Evolutionary conservation across 2,113 vertebrate genomes (phyloP), one percentile per base, ranked within the genome.

Genomic region (Dromaius novaehollandiae): DNA sequence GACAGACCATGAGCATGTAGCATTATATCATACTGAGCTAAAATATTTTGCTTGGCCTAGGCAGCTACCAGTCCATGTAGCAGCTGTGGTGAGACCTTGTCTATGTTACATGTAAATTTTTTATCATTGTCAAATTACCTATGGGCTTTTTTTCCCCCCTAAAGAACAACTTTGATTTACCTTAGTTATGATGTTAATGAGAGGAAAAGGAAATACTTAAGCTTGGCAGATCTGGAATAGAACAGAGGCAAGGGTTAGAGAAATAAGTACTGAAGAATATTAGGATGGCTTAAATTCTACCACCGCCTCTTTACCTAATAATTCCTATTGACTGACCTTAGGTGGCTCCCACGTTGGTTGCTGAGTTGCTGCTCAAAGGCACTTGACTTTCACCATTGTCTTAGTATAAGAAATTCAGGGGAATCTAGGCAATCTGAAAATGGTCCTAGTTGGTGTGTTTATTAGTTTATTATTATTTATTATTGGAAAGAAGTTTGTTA

Each of bases 291-390:
- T 64, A 28, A 21, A n/a, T 51, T 40, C 38, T 55, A 17, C 26
- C 0, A 1, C 38, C 28, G 28, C 7, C 15, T n/a, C 50, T 87
- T 50, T 30, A 3, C 34, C 24, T 0, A 0, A 0, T 55, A 55
- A 79, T 71, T 63, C 55, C 63, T 9, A 3, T 0, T 28, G 68
- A 12, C n/a, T 20, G 8, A 46, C 14, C 44, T 16, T 5, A 6
- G 77, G 53, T 61, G 68, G 58, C 77, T 86, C 18, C 28, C 48
- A 60, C 25, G 50, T 77, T 28, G 44, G 60, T 86, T 92, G 84
- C 96, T 87, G 87, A 95, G 81, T 84, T 77, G 56, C 28, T 20
- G 91, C 89, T 61, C 60, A 32, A 2, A 80, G 83, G 51, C 8
- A 2, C 64, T 40, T 69, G 89, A n/a, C 64, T 86, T 76, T 60